Evolutionary conservation across 2,888 invertebrate species (phyloP).

Genomic region (Thymelicus acteon): DNA sequence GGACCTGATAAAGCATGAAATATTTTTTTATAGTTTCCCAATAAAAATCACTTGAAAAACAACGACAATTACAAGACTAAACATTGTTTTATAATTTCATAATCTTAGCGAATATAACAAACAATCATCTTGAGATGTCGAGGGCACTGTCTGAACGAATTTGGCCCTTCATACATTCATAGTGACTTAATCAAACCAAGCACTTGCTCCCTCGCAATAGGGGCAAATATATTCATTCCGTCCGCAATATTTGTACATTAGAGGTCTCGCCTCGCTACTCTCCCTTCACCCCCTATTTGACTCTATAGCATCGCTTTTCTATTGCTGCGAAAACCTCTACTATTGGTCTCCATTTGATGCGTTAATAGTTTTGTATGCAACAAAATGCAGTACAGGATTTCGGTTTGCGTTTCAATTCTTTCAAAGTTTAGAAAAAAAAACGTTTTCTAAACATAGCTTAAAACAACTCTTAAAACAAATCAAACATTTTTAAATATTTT

Average conservation of each 20-base stretch:
- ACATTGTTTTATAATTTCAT: too few relatives aligned
- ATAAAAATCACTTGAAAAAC: too few relatives aligned
- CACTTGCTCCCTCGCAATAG: conserved; percentile 61
- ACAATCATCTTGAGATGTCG: conserved; percentile 37
- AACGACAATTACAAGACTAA: too few relatives aligned
- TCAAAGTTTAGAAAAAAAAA: too few relatives aligned
- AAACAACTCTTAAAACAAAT: too few relatives aligned
- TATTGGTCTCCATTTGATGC: conserved; percentile 37
- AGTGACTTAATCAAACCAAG: conserved; percentile 79
- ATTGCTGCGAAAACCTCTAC: conserved; percentile 57
- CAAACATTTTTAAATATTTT: too few relatives aligned
- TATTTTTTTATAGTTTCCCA: too few relatives aligned
- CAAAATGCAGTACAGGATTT: background rate
- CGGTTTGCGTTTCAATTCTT: too few relatives aligned
- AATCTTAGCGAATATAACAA: conserved; percentile 20
- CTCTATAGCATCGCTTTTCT: conserved; percentile 64
- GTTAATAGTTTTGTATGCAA: background rate
- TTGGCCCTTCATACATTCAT: conserved; percentile 71
- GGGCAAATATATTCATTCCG: conserved; percentile 81
- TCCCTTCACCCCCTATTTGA: conserved; percentile 66
- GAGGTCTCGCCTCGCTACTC: conserved; percentile 81
- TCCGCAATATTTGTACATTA: conserved; percentile 85
- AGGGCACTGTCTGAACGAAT: conserved; percentile 54
- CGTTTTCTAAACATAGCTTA: too few relatives aligned
- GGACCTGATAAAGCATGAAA: too few relatives aligned